These are phyloP conservation scores for Sphyrna mokarran DNA, from an alignment of 2,113 vertebrate genomes.

Conservation along the genomic window DNA sequence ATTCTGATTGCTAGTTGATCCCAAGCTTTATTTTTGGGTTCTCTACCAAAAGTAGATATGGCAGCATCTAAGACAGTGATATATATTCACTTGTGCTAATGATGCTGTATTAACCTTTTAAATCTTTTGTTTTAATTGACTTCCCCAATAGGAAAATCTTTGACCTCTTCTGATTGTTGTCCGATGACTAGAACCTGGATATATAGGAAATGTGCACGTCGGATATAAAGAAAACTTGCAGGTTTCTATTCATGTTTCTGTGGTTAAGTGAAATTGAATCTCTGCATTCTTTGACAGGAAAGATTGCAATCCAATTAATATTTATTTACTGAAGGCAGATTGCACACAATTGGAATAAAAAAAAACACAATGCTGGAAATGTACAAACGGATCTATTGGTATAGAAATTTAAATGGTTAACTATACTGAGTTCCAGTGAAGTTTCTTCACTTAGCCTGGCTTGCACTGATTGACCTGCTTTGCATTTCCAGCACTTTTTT, in stretches of 20 bases:
- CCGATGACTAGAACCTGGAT: not conserved
- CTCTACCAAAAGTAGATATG: not conserved
- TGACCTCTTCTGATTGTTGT: not conserved
- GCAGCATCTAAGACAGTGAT: not conserved
- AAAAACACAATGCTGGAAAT: not conserved
- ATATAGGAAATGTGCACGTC: not conserved
- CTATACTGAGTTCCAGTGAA: not conserved
- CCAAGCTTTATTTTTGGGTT: not conserved
- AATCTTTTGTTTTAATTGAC: not conserved
- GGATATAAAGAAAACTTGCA: not conserved
- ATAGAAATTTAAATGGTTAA: not conserved
- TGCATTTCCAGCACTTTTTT: conserved; percentile 13
- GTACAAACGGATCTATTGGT: not conserved
- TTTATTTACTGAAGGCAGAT: not conserved
- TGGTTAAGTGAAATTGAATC: not conserved
- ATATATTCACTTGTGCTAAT: not conserved
- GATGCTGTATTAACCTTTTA: not conserved
- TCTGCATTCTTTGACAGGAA: not conserved
- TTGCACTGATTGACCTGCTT: not conserved
- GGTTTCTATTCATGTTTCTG: not conserved
- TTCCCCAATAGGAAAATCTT: not conserved
- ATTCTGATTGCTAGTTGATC: not conserved
- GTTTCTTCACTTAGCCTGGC: not conserved
- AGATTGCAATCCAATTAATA: not conserved
- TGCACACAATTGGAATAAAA: not conserved